Conservation (phyloP, 2,797 vertebrate genomes). For the Alexandromys oeconomus region DNA sequence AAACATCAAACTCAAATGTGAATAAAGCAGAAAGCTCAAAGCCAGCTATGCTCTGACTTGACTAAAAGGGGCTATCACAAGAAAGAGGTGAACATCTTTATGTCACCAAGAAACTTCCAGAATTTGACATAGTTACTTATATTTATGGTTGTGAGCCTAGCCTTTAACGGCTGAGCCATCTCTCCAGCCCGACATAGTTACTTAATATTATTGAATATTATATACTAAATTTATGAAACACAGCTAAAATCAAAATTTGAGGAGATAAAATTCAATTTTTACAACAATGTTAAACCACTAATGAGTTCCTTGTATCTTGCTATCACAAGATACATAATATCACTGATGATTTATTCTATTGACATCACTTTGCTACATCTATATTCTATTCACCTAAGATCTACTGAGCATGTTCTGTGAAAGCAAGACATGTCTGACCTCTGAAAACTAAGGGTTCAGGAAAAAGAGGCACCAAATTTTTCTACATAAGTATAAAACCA, state of each 20-base stretch:
- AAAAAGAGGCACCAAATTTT: conserved; percentile 22
- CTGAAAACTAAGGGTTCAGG: conserved; percentile 41
- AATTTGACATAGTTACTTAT: conserved; percentile 28
- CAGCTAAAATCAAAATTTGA: conserved; percentile 47
- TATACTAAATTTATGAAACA: conserved; percentile 37
- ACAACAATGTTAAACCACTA: conserved; percentile 41
- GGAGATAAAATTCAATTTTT: conserved; percentile 48
- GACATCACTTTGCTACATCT: conserved; percentile 32
- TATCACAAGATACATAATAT: conserved; percentile 42
- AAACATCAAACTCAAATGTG: conserved; percentile 40
- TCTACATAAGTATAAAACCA: conserved; percentile 30
- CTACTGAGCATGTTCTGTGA: conserved; percentile 58
- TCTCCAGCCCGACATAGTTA: conserved; percentile 18
- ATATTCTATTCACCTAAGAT: conserved; percentile 32
- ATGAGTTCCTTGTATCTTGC: background rate
- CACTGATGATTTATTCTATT: background rate
- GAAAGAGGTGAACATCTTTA: conserved; percentile 38
- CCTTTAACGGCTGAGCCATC: too few relatives aligned
- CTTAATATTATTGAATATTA: background rate
- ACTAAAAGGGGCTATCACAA: background rate
- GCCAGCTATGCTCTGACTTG: background rate
- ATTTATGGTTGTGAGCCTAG: too few relatives aligned
- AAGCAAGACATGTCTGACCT: conserved; percentile 11
- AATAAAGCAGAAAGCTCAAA: conserved; percentile 65
- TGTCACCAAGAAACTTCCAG: conserved; percentile 37